Base-by-base conservation (phyloP, 1,140 invertebrate species). In the Homarus americanus region DNA sequence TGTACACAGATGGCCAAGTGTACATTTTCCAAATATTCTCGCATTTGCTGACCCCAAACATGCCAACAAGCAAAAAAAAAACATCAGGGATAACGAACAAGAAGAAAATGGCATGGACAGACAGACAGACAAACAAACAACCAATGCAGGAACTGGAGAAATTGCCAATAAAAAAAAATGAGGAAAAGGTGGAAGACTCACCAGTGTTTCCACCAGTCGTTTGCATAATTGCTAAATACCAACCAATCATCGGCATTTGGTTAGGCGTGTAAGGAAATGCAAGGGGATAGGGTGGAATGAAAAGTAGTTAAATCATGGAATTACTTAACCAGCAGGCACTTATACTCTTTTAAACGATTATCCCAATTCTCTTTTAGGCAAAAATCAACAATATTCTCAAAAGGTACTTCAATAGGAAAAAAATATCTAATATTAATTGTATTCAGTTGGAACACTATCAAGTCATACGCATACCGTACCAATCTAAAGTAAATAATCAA, bases 241-340 rank as follows among this genome's bases (percentile, higher is more conserved):
- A 91, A 91, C 89, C 89, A 91, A 91, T 91, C 89, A 91, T 91
- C 89, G 58, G 82, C 89, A 91, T 91, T 91, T 91, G 89, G 89
- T 91, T 91, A 85, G 76, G 89, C 89, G 89, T 91, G 89, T 41
- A 91, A 91, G 82, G 83, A 83, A 91, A 91, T 91, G 89, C 89
- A 91, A 91, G 89, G 88, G 75, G 82, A 80, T 53, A 85, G 82
- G 82, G 89, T 91, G 82, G 89, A 79, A 85, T 91, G 58, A 85
- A 91, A 91, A 58, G 80, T 82, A 84, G 69, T 91, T 78, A 91
- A 20, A 85, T 79, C 44, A 34, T 44, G 75, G 76, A 76, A 66
- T 72, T 10, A 44, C 73, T 79, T 86, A 91, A 91, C 83, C 89
- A 91, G 82, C 83, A 91, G 76, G 78, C 82, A 80, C 82, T 90